Percentiles rank a stretch among this genome's conserved stretches.
phyloP scores from a whole-genome alignment of 2,888 invertebrate genomes.

The Nebria brevicollis region DNA sequence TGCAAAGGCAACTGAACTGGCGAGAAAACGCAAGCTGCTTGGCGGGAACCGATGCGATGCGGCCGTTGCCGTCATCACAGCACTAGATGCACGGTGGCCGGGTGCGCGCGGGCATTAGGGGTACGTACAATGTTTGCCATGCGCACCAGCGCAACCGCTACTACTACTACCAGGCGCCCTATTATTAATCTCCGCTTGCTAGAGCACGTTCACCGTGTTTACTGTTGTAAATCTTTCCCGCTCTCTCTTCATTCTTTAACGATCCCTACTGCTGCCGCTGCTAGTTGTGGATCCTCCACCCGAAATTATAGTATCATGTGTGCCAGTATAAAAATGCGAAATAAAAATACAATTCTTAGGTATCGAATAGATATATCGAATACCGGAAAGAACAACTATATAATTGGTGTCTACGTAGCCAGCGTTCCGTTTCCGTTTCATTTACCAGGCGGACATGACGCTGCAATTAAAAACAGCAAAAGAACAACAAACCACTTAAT shows the following conservation, averaged over 20 bases:
- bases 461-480: slow-evolving; percentile 35
- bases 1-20: slow-evolving; percentile 44
- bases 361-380: background rate
- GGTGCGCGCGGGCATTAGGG: slow-evolving; percentile 10
- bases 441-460: slow-evolving; percentile 40
- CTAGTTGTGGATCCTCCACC: background rate
- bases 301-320: background rate
- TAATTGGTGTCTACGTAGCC: background rate
- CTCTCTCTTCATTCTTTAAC: slow-evolving; percentile 14
- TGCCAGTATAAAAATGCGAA: background rate
- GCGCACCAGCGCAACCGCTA: slow-evolving; percentile 20
- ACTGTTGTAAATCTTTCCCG: slow-evolving; percentile 40
- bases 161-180: slow-evolving; percentile 21
- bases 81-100: slow-evolving; percentile 5
- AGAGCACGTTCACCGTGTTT: slow-evolving; percentile 37
- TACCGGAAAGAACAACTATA: background rate
- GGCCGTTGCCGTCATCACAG: slow-evolving; percentile 28
- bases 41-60: slow-evolving; percentile 38
- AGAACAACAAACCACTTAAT: slow-evolving; percentile 37
- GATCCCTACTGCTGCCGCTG: background rate
- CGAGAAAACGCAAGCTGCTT: slow-evolving; percentile 24
- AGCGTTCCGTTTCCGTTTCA: slow-evolving; percentile 31
- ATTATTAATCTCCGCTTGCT: slow-evolving; percentile 42
- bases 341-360: too few relatives aligned
- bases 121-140: slow-evolving; percentile 39